Percentiles rank a stretch among this genome's conserved stretches.
phyloP scores from a whole-genome alignment of 2,888 invertebrate species.

The Bimastos eiseni region DNA sequence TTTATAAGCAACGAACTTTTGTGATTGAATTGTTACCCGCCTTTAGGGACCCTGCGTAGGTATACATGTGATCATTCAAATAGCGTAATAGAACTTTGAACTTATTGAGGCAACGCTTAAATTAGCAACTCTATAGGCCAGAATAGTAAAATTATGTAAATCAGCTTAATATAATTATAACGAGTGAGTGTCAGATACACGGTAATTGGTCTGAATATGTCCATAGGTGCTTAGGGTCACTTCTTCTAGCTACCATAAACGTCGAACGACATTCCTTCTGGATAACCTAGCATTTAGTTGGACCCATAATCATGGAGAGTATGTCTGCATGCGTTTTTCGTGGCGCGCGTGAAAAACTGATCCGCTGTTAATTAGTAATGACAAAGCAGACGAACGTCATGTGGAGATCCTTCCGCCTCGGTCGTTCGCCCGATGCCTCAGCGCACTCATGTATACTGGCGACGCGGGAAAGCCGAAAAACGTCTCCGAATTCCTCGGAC shows the following conservation, averaged over 20 bases:
- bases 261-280: not conserved
- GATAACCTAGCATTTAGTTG: not conserved
- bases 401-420: not conserved
- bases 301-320: not conserved
- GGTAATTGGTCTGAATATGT: not conserved
- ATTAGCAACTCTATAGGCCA: too few relatives aligned
- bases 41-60: too few relatives aligned
- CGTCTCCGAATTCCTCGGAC: not conserved
- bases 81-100: too few relatives aligned
- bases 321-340: not conserved
- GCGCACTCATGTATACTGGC: not conserved
- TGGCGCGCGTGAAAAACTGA: slow-evolving; percentile 6
- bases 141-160: too few relatives aligned
- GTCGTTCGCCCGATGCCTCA: not conserved
- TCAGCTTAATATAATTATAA: not conserved
- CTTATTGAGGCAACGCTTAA: too few relatives aligned
- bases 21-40: too few relatives aligned
- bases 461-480: not conserved
- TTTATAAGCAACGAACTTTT: too few relatives aligned
- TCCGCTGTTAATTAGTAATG: not conserved
- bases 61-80: too few relatives aligned
- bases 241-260: not conserved
- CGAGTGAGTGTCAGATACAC: not conserved
- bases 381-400: not conserved
- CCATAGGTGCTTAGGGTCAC: not conserved